Evolutionary conservation across 1,140 invertebrate species (phyloP), one percentile per base, ranked within the genome.

Genomic region (Zaprionus kolodkinae): DNA sequence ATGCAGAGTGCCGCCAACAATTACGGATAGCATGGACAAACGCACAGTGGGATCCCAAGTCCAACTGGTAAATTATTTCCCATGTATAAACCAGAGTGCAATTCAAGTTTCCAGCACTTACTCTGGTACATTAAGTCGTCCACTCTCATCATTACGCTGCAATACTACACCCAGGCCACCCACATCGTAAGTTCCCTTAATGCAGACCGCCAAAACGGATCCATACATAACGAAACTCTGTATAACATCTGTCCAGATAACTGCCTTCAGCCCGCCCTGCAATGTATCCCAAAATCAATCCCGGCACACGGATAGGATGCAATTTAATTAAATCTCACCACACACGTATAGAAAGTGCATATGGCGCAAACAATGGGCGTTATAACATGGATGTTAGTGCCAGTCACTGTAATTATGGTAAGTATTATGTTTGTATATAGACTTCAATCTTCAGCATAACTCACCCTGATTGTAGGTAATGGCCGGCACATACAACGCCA

Each of bases 181-280:
- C 6, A 97, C 94, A 75, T 98, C 96, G 0, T 95, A 83, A 0
- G 96, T 96, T 2, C 97, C 97, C 92, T 97, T 97, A 12, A 97
- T 93, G n/a, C 40, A 45, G 0, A 96, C 93, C 3, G 98, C 95
- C 40, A 97, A 94, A 2, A 98, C 9, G 7, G 40, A 45, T 3
- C 40, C 40, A 9, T 45, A 85, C 93, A 98, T 95, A 2, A 97
- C 96, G 0, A 96, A 93, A 6, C 95, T 94, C 93, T 99, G 98
- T 77, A 99, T 96, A 4, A 97, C 96, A 93, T 99, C 98, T 0
- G 98, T 98, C 97, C 97, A 97, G 56, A 99, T 96, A 1, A 99
- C 98, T 7, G 97, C 97, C 93, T 97, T 97, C 65, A 99, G 94
- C 27, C 98, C 98, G 83, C 98, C 97, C 40, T 45, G 40, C 15